These are phyloP conservation scores for Pemphigus obesinymphae DNA, from an alignment of 1,140 invertebrate species.

Conservation along the genomic window DNA sequence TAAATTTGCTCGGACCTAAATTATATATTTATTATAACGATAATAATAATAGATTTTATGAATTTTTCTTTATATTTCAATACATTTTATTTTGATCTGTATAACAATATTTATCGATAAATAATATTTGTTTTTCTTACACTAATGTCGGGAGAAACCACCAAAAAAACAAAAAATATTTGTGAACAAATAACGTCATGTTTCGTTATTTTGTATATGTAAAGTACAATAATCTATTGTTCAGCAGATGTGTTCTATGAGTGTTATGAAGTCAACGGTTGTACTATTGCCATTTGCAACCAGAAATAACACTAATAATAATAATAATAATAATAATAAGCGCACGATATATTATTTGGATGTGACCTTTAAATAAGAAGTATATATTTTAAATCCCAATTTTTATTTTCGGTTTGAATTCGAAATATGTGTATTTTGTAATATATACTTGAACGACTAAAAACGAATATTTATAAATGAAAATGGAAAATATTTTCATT, in stretches of 20 bases:
- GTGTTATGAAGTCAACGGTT: neutral
- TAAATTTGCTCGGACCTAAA: too few species aligned
- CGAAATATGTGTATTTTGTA: neutral
- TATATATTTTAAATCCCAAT: neutral
- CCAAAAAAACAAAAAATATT: neutral
- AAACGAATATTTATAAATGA: neutral
- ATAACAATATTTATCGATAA: too few species aligned
- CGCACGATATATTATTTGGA: neutral
- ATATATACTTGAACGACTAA: neutral
- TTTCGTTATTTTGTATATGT: neutral
- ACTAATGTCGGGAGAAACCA: neutral
- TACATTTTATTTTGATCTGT: too few species aligned
- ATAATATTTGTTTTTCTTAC: neutral
- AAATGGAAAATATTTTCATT: neutral
- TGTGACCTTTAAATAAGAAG: neutral
- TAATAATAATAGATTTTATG: too few species aligned
- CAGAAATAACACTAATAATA: neutral
- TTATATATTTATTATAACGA: too few species aligned
- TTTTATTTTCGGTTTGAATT: neutral
- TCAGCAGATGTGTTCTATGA: conserved; percentile 18
- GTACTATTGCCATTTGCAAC: neutral
- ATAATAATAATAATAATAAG: too few species aligned
- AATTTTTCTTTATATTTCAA: too few species aligned
- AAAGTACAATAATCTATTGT: neutral
- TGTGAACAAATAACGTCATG: neutral